Conservation (phyloP, 2,113 vertebrate species). For the Pteronura brasiliensis region DNA sequence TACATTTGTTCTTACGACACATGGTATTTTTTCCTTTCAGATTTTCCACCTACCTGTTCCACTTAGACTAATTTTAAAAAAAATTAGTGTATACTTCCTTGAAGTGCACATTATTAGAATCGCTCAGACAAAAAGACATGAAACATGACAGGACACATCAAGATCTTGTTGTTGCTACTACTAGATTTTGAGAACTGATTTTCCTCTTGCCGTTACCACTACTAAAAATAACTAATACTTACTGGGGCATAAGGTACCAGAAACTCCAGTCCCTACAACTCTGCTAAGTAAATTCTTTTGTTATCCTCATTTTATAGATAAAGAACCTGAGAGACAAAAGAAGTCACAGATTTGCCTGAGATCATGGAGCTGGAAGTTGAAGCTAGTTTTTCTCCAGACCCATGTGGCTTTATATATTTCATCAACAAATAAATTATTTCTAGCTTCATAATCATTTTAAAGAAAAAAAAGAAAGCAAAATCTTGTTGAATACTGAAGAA, state of each 20-base stretch:
- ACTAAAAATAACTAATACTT: background rate
- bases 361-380: background rate
- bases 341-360: background rate
- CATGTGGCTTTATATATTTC: background rate
- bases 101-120: background rate
- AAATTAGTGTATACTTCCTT: background rate
- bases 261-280: background rate
- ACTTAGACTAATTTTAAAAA: background rate
- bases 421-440: background rate
- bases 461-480: background rate
- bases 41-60: background rate
- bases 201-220: background rate
- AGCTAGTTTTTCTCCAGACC: background rate
- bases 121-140: background rate
- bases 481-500: background rate
- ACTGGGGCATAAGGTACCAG: background rate
- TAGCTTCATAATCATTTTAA: background rate
- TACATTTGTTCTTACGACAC: background rate
- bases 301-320: background rate
- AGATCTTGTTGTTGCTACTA: background rate
- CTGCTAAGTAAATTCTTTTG: background rate
- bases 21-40: background rate
- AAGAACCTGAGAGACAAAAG: background rate
- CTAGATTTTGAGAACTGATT: background rate
- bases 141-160: background rate